phyloP scores from a whole-genome alignment of 2,797 vertebrate species.

The Borostomias antarcticus region DNA sequence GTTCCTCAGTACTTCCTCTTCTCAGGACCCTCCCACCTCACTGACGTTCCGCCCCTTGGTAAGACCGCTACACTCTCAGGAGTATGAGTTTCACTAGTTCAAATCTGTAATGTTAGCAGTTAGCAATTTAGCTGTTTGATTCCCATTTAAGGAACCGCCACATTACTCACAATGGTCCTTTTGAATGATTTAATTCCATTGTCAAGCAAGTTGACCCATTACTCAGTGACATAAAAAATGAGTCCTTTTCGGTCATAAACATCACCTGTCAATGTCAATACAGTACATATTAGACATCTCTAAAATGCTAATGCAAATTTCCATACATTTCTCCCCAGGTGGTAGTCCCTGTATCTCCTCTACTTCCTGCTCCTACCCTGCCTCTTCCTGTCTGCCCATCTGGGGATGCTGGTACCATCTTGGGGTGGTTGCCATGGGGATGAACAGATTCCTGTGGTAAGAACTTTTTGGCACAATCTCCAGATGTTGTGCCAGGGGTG shows the following conservation, averaged over 20 bases:
- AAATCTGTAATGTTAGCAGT: too few relatives aligned
- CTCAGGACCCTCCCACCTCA: slow-evolving; percentile 50
- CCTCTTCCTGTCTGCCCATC: slow-evolving; percentile 43
- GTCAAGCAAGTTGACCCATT: too few relatives aligned
- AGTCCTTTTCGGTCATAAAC: not conserved
- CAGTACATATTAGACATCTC: not conserved
- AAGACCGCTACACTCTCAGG: slow-evolving; percentile 4
- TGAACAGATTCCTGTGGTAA: slow-evolving; percentile 70
- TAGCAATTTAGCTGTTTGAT: too few relatives aligned
- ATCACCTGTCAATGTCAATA: not conserved
- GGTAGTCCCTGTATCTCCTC: slow-evolving; percentile 29
- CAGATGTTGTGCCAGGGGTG: slow-evolving; percentile 67
- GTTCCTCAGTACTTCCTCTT: slow-evolving; percentile 52
- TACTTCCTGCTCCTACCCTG: slow-evolving; percentile 22
- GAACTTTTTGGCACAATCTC: slow-evolving; percentile 60
- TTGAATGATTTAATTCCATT: too few relatives aligned
- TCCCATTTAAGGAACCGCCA: too few relatives aligned
- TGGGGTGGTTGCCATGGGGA: slow-evolving; percentile 69
- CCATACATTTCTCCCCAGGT: too few relatives aligned
- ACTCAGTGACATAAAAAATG: too few relatives aligned
- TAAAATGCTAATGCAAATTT: too few relatives aligned
- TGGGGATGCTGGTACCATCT: slow-evolving; percentile 70
- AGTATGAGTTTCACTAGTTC: not conserved
- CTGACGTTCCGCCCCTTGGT: slow-evolving; percentile 68
- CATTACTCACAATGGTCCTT: too few relatives aligned